phyloP scores from a whole-genome alignment of 2,113 vertebrate species.

The Recurvirostra avosetta region DNA sequence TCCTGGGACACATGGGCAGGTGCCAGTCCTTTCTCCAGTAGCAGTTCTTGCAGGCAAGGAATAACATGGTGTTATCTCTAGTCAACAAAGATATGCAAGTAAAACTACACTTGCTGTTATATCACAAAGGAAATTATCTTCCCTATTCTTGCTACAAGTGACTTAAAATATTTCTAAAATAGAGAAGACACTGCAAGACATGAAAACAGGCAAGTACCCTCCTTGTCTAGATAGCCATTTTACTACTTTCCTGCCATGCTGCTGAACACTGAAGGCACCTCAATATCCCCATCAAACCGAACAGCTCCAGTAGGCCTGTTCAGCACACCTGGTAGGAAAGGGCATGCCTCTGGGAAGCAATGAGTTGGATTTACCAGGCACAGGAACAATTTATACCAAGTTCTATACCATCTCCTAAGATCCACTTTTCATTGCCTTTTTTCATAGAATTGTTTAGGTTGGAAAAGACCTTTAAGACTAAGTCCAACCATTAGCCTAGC shows the following conservation, averaged over 20 bases:
- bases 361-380: not conserved
- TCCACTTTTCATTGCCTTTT: not conserved
- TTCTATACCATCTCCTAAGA: not conserved
- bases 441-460: not conserved
- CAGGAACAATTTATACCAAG: not conserved
- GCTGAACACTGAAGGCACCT: not conserved
- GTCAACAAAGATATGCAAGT: not conserved
- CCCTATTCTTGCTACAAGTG: not conserved
- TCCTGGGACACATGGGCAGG: not conserved
- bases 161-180: not conserved
- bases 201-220: not conserved
- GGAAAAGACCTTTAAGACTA: not conserved
- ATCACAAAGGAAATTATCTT: not conserved
- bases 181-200: not conserved
- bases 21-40: not conserved
- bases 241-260: not conserved
- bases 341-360: not conserved
- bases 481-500: not conserved
- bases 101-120: not conserved
- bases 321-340: not conserved
- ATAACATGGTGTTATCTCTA: not conserved
- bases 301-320: not conserved
- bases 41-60: not conserved
- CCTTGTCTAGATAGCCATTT: not conserved
- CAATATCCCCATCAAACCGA: not conserved